Evolutionary conservation across 1,140 invertebrate species (phyloP).

Genomic region (Drosophila orosa): DNA sequence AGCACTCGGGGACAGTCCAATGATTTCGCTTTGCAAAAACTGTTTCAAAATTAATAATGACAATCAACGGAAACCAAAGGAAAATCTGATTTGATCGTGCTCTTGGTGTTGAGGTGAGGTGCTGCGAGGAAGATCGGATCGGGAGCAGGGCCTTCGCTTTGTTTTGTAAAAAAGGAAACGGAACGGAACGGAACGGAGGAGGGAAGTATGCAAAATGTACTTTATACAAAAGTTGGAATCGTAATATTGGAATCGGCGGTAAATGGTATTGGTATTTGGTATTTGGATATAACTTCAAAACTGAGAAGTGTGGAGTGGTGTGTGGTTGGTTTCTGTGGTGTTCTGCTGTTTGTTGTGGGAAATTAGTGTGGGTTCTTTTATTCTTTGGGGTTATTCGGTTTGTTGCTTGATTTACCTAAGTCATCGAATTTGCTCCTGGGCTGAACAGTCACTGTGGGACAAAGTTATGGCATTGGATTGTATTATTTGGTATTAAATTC

Average conservation of each 20-base stretch:
- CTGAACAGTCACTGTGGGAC: slow-evolving; percentile 88
- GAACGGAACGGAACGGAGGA: slow-evolving; percentile 6
- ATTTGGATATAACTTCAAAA: slow-evolving; percentile 59
- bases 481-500: slow-evolving; percentile 74
- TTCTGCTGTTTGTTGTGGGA: slow-evolving; percentile 21
- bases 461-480: slow-evolving; percentile 80
- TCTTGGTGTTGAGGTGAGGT: slow-evolving; percentile 43
- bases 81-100: slow-evolving; percentile 53
- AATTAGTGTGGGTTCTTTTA: slow-evolving; percentile 36
- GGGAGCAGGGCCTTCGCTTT: slow-evolving; percentile 36
- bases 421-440: slow-evolving; percentile 90
- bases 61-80: slow-evolving; percentile 40
- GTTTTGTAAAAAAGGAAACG: slow-evolving; percentile 49
- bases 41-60: slow-evolving; percentile 38
- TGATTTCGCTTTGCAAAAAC: slow-evolving; percentile 34
- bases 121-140: slow-evolving; percentile 29
- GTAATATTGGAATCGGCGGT: slow-evolving; percentile 26
- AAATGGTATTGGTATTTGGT: slow-evolving; percentile 22
- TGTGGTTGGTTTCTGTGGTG: slow-evolving; percentile 35
- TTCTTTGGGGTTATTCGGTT: slow-evolving; percentile 33
- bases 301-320: slow-evolving; percentile 50
- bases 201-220: slow-evolving; percentile 56
- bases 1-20: slow-evolving; percentile 36
- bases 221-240: slow-evolving; percentile 65
- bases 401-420: slow-evolving; percentile 87